Conservation (phyloP, 1,140 invertebrate genomes). For the Phenacoccus solenopsis region DNA sequence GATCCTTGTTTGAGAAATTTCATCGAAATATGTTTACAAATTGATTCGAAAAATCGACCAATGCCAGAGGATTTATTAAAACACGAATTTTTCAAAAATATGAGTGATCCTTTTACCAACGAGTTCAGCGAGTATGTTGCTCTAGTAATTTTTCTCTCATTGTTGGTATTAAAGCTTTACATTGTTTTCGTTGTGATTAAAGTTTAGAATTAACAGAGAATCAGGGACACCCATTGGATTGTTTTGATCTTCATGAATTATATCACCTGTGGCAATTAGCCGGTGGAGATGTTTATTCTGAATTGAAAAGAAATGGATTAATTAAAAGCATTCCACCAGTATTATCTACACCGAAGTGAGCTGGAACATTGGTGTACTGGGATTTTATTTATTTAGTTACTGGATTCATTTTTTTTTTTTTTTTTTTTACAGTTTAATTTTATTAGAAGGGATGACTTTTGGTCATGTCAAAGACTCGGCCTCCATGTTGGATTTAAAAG, state of each 20-base stretch:
- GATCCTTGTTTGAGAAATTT: conserved; percentile 45
- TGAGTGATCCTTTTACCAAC: neutral
- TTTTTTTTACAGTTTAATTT: conserved; percentile 50
- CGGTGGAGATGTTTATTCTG: conserved; percentile 81
- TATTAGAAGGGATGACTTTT: conserved; percentile 65
- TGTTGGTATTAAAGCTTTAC: neutral
- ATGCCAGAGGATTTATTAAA: conserved; percentile 44
- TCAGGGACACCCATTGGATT: conserved; percentile 33
- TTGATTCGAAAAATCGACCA: conserved; percentile 47
- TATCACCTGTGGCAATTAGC: conserved; percentile 93
- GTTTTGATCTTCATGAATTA: conserved; percentile 58
- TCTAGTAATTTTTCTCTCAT: neutral
- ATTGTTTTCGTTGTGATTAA: neutral
- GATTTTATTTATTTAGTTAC: neutral
- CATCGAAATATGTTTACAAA: conserved; percentile 53
- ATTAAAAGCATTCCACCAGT: conserved; percentile 69
- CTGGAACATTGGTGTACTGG: conserved; percentile 20
- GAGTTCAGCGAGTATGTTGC: neutral
- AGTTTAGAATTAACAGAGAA: neutral
- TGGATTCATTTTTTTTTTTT: conserved; percentile 18
- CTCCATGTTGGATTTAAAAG: conserved; percentile 64
- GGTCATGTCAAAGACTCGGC: conserved; percentile 63
- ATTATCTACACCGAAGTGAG: conserved; percentile 58
- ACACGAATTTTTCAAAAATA: conserved; percentile 24
- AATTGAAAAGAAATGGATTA: conserved; percentile 81